Evolutionary conservation across 2,113 vertebrate species (phyloP).

Genomic region (Poecilia latipinna): DNA sequence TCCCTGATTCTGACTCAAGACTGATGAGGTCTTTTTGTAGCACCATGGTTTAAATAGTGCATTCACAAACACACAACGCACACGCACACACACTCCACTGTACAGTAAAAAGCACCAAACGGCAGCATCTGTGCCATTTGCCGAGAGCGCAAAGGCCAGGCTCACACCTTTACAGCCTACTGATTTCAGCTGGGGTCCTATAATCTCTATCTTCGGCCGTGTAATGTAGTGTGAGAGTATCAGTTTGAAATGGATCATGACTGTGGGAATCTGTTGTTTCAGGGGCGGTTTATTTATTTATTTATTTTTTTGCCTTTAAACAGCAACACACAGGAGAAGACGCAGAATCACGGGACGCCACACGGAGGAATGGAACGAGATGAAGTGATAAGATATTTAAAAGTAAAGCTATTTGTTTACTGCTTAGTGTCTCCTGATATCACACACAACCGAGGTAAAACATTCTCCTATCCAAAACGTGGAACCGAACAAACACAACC

Average conservation of each 20-base stretch:
- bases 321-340: conserved; percentile 26
- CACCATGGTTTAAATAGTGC: conserved; percentile 78
- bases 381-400: conserved; percentile 4
- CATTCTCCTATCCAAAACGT: conserved; percentile 41
- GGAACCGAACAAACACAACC: conserved; percentile 20
- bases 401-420: conserved; percentile 70
- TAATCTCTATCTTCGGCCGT: conserved; percentile 8
- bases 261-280: conserved; percentile 9
- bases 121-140: conserved; percentile 30
- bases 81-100: conserved; percentile 36
- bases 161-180: conserved; percentile 1
- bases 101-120: conserved; percentile 68
- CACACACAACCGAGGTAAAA: conserved; percentile 31
- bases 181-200: conserved; percentile 8
- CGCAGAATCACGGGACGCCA: conserved; percentile 44
- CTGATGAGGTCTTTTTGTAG: conserved; percentile 72
- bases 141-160: conserved; percentile 3
- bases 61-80: conserved; percentile 33
- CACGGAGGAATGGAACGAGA: conserved; percentile 32
- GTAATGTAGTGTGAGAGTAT: conserved; percentile 5
- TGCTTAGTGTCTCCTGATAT: conserved; percentile 21
- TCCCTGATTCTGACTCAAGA: conserved; percentile 80
- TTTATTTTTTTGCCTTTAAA: conserved; percentile 28
- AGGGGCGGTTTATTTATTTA: background rate
- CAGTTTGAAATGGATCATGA: conserved; percentile 28